These are phyloP conservation scores for Mamestra configurata DNA, from an alignment of 1,140 invertebrate genomes.

Conservation along the genomic window DNA sequence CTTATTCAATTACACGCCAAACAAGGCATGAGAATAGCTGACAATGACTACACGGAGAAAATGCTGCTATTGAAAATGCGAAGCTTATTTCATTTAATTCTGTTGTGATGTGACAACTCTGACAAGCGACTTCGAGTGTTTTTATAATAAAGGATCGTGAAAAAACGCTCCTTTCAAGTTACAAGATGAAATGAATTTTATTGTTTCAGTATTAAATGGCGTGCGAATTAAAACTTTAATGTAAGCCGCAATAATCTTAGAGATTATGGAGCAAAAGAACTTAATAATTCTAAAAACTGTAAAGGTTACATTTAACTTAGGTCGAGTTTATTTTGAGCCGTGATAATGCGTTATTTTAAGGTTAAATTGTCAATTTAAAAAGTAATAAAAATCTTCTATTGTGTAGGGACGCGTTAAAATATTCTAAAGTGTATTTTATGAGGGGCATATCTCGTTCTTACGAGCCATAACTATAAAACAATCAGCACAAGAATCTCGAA, in stretches of 20 bases:
- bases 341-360: slow-evolving; percentile 6
- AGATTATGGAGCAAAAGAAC: slow-evolving; percentile 9
- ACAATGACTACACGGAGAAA: slow-evolving; percentile 71
- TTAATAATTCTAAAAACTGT: slow-evolving; percentile 12
- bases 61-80: slow-evolving; percentile 71
- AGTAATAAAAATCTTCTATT: slow-evolving; percentile 1
- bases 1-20: slow-evolving; percentile 80
- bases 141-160: slow-evolving; percentile 47
- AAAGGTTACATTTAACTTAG: neutral
- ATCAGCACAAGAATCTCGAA: slow-evolving; percentile 37
- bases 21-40: slow-evolving; percentile 76
- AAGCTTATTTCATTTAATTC: slow-evolving; percentile 72
- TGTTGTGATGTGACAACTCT: slow-evolving; percentile 58
- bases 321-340: neutral
- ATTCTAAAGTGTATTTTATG: slow-evolving; percentile 27
- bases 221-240: slow-evolving; percentile 6
- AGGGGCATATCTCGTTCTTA: slow-evolving; percentile 8
- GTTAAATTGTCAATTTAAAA: slow-evolving; percentile 8
- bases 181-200: slow-evolving; percentile 33
- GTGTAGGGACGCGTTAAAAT: neutral
- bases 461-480: slow-evolving; percentile 36
- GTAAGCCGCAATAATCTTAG: slow-evolving; percentile 8
- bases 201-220: slow-evolving; percentile 32
- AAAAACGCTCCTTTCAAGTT: slow-evolving; percentile 23
- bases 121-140: slow-evolving; percentile 59